Evolutionary conservation across 2,113 vertebrate genomes (phyloP).

Genomic region (Ameiurus melas): DNA sequence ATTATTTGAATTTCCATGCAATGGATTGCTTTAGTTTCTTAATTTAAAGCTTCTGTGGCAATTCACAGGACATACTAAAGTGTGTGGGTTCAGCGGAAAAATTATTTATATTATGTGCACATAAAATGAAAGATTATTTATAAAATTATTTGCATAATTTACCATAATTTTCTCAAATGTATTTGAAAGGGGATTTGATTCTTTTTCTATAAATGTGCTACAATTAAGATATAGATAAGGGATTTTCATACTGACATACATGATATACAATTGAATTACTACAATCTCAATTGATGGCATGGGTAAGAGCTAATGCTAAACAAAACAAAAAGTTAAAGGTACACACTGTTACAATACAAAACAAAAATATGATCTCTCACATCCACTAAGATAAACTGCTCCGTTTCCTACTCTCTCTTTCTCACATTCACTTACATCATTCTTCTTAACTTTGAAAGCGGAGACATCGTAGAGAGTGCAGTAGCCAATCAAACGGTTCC

Average conservation of each 20-base stretch:
- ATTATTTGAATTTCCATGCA: neutral
- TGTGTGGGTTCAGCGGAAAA: neutral
- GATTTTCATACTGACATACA: neutral
- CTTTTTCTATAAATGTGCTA: neutral
- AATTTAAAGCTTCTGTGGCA: neutral
- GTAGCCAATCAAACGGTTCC: slow-evolving; percentile 87
- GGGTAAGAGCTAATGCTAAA: neutral
- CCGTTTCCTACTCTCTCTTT: neutral
- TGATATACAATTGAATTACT: neutral
- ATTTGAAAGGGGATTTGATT: neutral
- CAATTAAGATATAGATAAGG: neutral
- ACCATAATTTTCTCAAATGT: neutral
- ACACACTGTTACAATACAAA: neutral
- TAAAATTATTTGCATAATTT: neutral
- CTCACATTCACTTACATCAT: slow-evolving; percentile 61
- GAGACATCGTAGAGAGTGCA: slow-evolving; percentile 87
- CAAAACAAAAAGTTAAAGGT: neutral
- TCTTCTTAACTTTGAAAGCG: slow-evolving; percentile 72
- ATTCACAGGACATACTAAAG: neutral
- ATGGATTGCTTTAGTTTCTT: neutral
- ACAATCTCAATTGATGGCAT: neutral
- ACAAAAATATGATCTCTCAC: neutral
- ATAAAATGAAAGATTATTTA: too few species aligned
- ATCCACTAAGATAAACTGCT: neutral
- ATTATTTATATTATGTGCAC: neutral